Evolutionary conservation across 2,888 invertebrate species (phyloP).

Genomic region (Caenorhabditis sulstoni): DNA sequence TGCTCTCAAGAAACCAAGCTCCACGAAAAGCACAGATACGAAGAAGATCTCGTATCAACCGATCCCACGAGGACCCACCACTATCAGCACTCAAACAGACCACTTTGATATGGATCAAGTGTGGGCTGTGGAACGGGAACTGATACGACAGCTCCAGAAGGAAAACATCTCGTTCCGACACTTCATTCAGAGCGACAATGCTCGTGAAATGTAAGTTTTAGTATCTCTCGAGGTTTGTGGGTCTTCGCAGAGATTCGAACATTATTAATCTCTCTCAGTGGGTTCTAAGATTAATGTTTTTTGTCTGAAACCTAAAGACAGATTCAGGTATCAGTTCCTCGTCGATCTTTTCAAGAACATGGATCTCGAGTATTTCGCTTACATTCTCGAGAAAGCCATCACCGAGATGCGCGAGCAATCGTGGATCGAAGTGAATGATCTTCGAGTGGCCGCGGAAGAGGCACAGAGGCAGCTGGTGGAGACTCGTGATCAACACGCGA

Average conservation of each 20-base stretch:
- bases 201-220: conserved; percentile 22
- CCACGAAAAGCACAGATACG: not conserved
- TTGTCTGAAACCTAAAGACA: not conserved
- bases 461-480: not conserved
- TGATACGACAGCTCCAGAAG: conserved; percentile 13
- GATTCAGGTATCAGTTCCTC: conserved; percentile 38
- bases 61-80: not conserved
- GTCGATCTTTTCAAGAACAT: conserved; percentile 26
- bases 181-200: conserved; percentile 22
- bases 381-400: conserved; percentile 25
- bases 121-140: conserved; percentile 24
- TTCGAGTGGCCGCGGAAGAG: conserved; percentile 25
- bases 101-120: conserved; percentile 7
- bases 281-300: no score
- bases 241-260: no score
- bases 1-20: conserved; percentile 4
- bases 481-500: conserved; percentile 10
- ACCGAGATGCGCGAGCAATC: conserved; percentile 14
- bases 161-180: conserved; percentile 12
- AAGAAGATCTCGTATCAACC: conserved; percentile 15
- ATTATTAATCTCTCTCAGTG: no score
- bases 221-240: no score
- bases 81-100: conserved; percentile 5
- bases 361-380: conserved; percentile 12
- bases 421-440: conserved; percentile 10